Evolutionary conservation across 2,888 invertebrate genomes (phyloP).

Genomic region (Lasioglossum malachurum): DNA sequence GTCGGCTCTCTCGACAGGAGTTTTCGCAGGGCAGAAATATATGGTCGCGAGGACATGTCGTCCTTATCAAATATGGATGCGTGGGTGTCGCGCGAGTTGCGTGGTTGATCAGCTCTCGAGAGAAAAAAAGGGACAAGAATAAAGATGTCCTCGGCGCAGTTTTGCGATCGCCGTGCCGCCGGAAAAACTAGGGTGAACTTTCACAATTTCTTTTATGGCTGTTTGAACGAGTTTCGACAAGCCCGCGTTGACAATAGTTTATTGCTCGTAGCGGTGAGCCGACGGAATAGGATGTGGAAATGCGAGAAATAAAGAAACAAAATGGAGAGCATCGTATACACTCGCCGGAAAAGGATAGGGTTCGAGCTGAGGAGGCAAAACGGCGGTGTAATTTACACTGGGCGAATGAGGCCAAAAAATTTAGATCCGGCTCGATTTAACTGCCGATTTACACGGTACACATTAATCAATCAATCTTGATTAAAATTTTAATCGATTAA

Average conservation of each 20-base stretch:
- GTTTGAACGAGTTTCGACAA: slow-evolving; percentile 2
- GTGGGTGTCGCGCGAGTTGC: slow-evolving; percentile 15
- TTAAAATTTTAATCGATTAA: no score
- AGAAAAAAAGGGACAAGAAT: not conserved
- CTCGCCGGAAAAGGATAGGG: no score
- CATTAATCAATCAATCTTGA: no score
- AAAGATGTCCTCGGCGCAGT: not conserved
- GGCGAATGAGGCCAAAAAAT: slow-evolving; percentile 16
- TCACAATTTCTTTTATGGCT: not conserved
- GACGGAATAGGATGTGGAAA: not conserved
- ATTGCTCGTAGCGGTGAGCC: not conserved
- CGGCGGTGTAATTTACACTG: slow-evolving; percentile 26
- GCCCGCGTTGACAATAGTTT: not conserved
- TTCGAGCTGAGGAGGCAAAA: not conserved
- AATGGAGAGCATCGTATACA: not conserved
- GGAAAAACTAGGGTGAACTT: not conserved
- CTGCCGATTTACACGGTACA: no score
- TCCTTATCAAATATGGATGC: slow-evolving; percentile 69
- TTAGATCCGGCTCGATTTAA: slow-evolving; percentile 41
- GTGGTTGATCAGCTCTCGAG: not conserved
- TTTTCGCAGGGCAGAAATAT: slow-evolving; percentile 45
- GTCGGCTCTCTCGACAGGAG: not conserved
- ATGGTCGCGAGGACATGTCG: slow-evolving; percentile 46
- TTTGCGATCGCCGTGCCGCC: not conserved
- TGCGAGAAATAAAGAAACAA: not conserved